Evolutionary conservation across 2,797 vertebrate genomes (phyloP).

Genomic region (Enteromius unitaeniatus): DNA sequence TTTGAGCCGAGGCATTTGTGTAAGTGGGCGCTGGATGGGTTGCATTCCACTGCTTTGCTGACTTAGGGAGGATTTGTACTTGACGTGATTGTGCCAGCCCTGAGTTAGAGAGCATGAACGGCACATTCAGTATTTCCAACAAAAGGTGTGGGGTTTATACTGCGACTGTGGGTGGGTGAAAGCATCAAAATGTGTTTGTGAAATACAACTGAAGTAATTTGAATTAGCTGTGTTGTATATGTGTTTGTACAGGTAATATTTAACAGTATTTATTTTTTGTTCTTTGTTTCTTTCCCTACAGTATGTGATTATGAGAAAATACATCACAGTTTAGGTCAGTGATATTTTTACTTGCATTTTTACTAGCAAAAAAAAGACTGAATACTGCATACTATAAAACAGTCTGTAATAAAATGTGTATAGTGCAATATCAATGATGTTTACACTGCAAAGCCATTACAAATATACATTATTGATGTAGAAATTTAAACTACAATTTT

Average conservation of each 20-base stretch:
- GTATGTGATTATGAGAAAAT: not conserved
- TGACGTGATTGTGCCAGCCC: slow-evolving; percentile 5
- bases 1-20: slow-evolving; percentile 50
- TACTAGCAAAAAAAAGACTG: not conserved
- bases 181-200: not conserved
- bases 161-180: not conserved
- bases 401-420: not conserved
- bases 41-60: slow-evolving; percentile 53
- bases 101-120: slow-evolving; percentile 1
- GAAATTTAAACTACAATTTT: not conserved
- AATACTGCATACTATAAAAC: not conserved
- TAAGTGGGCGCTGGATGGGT: slow-evolving; percentile 27
- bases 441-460: not conserved
- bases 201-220: not conserved
- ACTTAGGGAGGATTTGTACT: slow-evolving; percentile 49
- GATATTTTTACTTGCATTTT: not conserved
- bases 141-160: slow-evolving; percentile 46
- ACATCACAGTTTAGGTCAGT: not conserved
- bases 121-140: slow-evolving; percentile 24
- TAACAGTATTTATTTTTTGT: not conserved
- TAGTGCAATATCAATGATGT: slow-evolving; percentile 2
- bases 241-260: not conserved
- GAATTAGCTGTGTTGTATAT: not conserved
- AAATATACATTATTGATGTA: slow-evolving; percentile 6
- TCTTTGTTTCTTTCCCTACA: not conserved